These are phyloP conservation scores for Fragum fragum DNA, from an alignment of 2,888 invertebrate species.

Conservation along the genomic window DNA sequence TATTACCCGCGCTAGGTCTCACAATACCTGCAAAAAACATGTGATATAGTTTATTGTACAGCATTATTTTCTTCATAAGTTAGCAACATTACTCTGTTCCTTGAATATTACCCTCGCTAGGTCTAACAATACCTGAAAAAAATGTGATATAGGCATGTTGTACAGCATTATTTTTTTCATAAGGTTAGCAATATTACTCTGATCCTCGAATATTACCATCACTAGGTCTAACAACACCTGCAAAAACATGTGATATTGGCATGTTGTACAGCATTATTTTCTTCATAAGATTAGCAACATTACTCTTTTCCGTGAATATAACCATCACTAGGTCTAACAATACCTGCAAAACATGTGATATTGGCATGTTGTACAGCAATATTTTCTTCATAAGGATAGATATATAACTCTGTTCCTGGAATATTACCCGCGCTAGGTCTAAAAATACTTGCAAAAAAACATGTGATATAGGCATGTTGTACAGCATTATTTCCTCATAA, in stretches of 20 bases:
- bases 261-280: constrained; percentile 85
- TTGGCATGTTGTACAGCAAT: constrained; percentile 82
- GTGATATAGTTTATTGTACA: constrained; percentile 77
- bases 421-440: constrained; percentile 85
- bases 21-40: constrained; percentile 74
- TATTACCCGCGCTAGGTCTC: constrained; percentile 85
- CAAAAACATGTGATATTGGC: background rate
- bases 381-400: constrained; percentile 85
- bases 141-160: constrained; percentile 67
- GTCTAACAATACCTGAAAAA: constrained; percentile 82
- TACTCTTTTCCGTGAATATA: constrained; percentile 86
- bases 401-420: constrained; percentile 85
- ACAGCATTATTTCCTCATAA: constrained; percentile 86
- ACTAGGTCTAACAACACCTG: constrained; percentile 85
- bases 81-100: constrained; percentile 84
- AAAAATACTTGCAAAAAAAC: constrained; percentile 78
- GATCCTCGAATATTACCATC: constrained; percentile 86
- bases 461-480: constrained; percentile 69
- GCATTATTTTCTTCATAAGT: constrained; percentile 86
- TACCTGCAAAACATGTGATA: constrained; percentile 70
- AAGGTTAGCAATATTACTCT: constrained; percentile 83
- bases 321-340: constrained; percentile 85
- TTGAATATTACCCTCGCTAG: constrained; percentile 85
- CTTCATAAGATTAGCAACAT: constrained; percentile 84
- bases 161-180: constrained; percentile 86